Conservation (phyloP, 2,113 vertebrate species). For the Melozone crissalis region DNA sequence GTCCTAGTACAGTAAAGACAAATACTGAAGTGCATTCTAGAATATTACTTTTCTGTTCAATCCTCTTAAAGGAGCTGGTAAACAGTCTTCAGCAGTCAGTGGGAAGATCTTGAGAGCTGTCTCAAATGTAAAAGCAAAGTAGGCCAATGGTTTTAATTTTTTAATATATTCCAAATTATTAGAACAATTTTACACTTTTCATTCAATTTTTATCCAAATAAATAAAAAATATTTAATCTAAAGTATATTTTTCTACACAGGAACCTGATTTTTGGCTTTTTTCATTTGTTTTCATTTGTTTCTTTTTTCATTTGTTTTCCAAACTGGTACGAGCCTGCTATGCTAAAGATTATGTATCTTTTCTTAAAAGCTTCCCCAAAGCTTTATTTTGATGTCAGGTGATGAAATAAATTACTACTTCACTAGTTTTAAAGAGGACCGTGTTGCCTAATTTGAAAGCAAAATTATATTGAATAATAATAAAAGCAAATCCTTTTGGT, state of each 20-base stretch:
- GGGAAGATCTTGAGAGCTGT: neutral
- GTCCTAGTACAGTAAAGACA: neutral
- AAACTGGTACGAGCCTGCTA: neutral
- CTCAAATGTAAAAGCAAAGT: neutral
- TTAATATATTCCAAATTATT: neutral
- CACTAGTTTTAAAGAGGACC: neutral
- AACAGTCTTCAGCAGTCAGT: neutral
- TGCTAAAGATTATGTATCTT: neutral
- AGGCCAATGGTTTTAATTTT: neutral
- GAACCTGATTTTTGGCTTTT: neutral
- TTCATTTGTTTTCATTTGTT: neutral
- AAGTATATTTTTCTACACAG: neutral
- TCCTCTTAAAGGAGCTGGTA: neutral
- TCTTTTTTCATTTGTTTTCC: neutral
- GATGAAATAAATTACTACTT: constrained; percentile 36
- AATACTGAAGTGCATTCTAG: constrained; percentile 3
- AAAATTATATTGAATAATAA: constrained; percentile 18
- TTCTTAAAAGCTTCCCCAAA: neutral
- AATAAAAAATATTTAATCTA: neutral
- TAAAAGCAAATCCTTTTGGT: constrained; percentile 22
- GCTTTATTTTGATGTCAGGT: constrained; percentile 17
- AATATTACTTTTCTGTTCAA: neutral
- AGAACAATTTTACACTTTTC: neutral
- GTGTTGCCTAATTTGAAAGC: constrained; percentile 37
- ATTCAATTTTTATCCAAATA: neutral